Conservation (phyloP, 2,797 vertebrate genomes). For the Rhinella marina region DNA sequence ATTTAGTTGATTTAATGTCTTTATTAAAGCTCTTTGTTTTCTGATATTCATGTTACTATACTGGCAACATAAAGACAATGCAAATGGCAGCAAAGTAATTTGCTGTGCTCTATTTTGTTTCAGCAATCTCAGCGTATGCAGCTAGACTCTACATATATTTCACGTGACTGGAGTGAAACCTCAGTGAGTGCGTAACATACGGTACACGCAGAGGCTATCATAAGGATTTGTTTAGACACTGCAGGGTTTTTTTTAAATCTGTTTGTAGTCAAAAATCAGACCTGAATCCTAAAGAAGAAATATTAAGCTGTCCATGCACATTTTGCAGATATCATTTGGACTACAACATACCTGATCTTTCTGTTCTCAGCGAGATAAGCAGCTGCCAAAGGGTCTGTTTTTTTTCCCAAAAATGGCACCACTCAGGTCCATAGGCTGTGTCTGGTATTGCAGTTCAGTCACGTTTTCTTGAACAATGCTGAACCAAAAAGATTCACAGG, state of each 20-base stretch:
- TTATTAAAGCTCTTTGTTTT: slow-evolving; percentile 11
- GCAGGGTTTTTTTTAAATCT: background rate
- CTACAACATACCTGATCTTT: too few relatives aligned
- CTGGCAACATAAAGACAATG: background rate
- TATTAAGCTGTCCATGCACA: too few relatives aligned
- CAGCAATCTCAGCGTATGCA: background rate
- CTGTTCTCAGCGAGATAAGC: too few relatives aligned
- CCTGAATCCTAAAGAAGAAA: too few relatives aligned
- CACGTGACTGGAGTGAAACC: background rate
- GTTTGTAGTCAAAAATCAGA: background rate
- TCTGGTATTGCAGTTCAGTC: too few relatives aligned
- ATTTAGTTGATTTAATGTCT: background rate
- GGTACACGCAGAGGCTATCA: slow-evolving; percentile 32
- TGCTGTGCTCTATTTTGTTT: background rate
- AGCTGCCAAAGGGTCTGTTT: too few relatives aligned
- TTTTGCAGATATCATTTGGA: too few relatives aligned
- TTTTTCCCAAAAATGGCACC: too few relatives aligned
- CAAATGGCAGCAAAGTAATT: background rate
- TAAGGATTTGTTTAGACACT: slow-evolving; percentile 37
- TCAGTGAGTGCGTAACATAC: background rate
- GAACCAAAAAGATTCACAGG: too few relatives aligned
- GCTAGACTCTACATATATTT: background rate
- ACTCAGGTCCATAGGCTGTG: too few relatives aligned
- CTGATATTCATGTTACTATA: background rate
- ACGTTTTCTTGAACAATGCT: too few relatives aligned